Percentiles rank a stretch among this genome's conserved stretches.
Conservation (phyloP, 2,113 vertebrate genomes). For the Noctilio leporinus region DNA sequence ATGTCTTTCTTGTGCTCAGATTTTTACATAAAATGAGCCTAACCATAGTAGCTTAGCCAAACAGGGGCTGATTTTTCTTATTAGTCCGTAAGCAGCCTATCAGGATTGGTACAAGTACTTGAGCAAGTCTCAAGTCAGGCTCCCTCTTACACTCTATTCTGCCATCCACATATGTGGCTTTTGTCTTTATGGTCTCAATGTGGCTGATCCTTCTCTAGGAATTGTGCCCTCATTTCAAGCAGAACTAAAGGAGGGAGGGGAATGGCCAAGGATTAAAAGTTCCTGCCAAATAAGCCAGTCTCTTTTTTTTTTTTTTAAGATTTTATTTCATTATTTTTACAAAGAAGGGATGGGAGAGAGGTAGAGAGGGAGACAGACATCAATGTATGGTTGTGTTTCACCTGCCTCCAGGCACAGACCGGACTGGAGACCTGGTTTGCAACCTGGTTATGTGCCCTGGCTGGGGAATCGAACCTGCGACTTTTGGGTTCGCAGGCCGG, state of each 20-base stretch:
- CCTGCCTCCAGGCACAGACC: too few species aligned
- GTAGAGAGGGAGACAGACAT: too few species aligned
- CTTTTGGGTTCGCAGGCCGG: too few species aligned
- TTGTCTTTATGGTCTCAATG: background rate
- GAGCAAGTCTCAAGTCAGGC: background rate
- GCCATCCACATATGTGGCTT: background rate
- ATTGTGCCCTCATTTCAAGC: background rate
- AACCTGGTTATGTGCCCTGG: too few species aligned
- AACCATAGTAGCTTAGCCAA: background rate
- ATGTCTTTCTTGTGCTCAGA: background rate
- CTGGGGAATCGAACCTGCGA: too few species aligned
- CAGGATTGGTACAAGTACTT: background rate
- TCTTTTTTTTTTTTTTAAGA: slow-evolving; percentile 20
- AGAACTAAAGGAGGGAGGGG: background rate
- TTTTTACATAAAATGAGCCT: background rate
- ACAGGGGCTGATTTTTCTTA: background rate
- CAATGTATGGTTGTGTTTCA: too few species aligned
- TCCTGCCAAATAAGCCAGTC: background rate
- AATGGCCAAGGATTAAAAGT: background rate
- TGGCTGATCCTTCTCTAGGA: background rate
- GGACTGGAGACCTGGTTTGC: too few species aligned
- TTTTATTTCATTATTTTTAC: too few species aligned
- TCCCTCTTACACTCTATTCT: background rate
- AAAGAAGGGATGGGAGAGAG: too few species aligned
- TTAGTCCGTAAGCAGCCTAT: background rate